Percentiles rank a stretch among this genome's conserved stretches.
phyloP scores from a whole-genome alignment of 1,140 invertebrate genomes.

The Polypedilum vanderplanki region DNA sequence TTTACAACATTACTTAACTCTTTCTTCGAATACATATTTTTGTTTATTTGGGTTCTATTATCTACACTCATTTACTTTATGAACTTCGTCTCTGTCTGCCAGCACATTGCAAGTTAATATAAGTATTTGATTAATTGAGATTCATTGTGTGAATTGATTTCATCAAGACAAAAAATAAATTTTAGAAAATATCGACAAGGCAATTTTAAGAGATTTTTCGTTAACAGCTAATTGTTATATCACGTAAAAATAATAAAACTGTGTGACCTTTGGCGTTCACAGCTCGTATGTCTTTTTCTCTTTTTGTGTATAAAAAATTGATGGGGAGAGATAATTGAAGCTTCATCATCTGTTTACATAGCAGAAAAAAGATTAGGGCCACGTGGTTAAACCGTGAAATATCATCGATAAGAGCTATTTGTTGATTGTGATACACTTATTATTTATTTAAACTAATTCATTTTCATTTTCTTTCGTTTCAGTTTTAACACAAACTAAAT shows the following conservation, averaged over 20 bases:
- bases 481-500: constrained; percentile 4
- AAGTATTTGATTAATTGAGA: constrained; percentile 7
- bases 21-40: too few species aligned
- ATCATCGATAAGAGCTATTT: neutral
- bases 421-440: neutral
- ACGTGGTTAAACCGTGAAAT: neutral
- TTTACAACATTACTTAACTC: neutral
- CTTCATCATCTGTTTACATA: neutral
- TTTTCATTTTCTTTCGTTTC: constrained; percentile 1
- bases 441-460: constrained; percentile 4
- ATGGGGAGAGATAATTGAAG: too few species aligned
- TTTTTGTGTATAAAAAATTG: too few species aligned
- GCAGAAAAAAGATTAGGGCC: neutral
- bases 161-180: neutral
- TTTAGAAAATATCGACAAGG: too few species aligned
- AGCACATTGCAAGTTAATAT: neutral
- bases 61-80: too few species aligned
- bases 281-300: too few species aligned
- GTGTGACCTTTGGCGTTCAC: too few species aligned
- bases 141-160: constrained; percentile 14
- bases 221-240: neutral
- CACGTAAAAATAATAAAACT: neutral
- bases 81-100: too few species aligned
- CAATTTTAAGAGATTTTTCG: neutral
- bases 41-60: too few species aligned